Conservation (phyloP, 2,113 vertebrate species). For the Pteruthius melanotis region DNA sequence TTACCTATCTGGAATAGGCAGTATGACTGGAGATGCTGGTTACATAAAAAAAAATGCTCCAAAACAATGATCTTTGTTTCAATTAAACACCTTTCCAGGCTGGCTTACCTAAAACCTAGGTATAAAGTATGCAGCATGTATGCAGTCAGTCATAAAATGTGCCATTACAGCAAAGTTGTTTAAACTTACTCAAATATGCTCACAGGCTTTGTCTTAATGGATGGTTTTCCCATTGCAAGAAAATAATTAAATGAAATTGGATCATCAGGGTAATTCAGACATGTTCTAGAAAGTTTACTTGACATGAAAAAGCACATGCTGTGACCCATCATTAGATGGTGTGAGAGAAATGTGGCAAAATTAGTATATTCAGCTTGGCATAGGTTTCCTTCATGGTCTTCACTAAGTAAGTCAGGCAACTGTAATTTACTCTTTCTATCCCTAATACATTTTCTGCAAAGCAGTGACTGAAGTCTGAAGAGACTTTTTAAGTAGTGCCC, state of each 20-base stretch:
- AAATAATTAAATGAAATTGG: background rate
- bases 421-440: background rate
- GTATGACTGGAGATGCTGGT: background rate
- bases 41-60: accelerated
- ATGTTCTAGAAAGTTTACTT: background rate
- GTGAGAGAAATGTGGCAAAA: background rate
- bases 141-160: background rate
- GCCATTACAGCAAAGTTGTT: background rate
- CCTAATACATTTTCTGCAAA: background rate
- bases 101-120: background rate
- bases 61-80: background rate
- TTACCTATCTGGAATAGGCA: background rate
- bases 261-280: background rate
- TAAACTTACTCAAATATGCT: accelerated
- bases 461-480: background rate
- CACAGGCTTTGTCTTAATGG: background rate
- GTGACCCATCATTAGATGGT: background rate
- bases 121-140: background rate
- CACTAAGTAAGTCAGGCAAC: background rate
- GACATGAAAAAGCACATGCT: accelerated
- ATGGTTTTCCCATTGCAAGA: background rate
- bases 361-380: accelerated
- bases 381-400: background rate
- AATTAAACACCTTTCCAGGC: background rate
- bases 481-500: background rate